These are phyloP conservation scores for Sceliomorpha sp. DNA, from an alignment of 2,888 invertebrate species.

Conservation along the genomic window DNA sequence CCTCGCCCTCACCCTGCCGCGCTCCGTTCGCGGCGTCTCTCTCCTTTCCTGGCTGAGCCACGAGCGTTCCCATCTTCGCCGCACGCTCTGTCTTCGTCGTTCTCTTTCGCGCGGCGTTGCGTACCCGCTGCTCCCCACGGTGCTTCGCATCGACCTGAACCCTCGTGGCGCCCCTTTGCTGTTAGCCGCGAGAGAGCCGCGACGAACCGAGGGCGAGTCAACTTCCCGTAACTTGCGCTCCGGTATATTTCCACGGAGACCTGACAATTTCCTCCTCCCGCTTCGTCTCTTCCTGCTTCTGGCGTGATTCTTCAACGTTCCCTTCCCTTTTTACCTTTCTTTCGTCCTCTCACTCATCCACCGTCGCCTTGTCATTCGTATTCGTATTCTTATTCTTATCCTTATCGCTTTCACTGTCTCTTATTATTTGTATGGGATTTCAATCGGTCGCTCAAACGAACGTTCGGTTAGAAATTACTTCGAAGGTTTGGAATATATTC, in stretches of 20 bases:
- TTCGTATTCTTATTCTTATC: too few relatives aligned
- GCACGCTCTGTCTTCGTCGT: slow-evolving; percentile 1
- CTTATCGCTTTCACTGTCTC: too few relatives aligned
- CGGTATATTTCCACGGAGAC: slow-evolving; percentile 71
- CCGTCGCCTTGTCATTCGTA: too few relatives aligned
- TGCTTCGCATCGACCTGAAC: not conserved
- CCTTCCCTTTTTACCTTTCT: slow-evolving; percentile 1
- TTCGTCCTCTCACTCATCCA: not conserved
- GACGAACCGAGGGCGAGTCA: slow-evolving; percentile 54
- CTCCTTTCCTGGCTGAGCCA: too few relatives aligned
- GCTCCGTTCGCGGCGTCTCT: too few relatives aligned
- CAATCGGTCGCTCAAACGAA: too few relatives aligned
- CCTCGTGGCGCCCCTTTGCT: slow-evolving; percentile 5
- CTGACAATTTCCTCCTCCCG: slow-evolving; percentile 52
- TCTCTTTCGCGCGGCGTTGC: slow-evolving; percentile 7
- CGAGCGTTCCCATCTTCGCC: slow-evolving; percentile 8
- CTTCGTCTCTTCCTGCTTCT: slow-evolving; percentile 6
- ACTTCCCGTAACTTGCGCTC: slow-evolving; percentile 75
- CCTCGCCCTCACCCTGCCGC: too few relatives aligned
- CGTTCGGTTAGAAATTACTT: too few relatives aligned
- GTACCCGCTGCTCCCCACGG: not conserved
- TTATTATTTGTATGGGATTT: too few relatives aligned
- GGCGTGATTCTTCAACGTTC: slow-evolving; percentile 3
- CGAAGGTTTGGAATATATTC: too few relatives aligned
- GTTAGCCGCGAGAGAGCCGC: slow-evolving; percentile 7